Percentiles rank a stretch among this genome's conserved stretches.
These are phyloP conservation scores for Darevskia mixta DNA, from an alignment of 2,797 vertebrate genomes.

Conservation along the genomic window DNA sequence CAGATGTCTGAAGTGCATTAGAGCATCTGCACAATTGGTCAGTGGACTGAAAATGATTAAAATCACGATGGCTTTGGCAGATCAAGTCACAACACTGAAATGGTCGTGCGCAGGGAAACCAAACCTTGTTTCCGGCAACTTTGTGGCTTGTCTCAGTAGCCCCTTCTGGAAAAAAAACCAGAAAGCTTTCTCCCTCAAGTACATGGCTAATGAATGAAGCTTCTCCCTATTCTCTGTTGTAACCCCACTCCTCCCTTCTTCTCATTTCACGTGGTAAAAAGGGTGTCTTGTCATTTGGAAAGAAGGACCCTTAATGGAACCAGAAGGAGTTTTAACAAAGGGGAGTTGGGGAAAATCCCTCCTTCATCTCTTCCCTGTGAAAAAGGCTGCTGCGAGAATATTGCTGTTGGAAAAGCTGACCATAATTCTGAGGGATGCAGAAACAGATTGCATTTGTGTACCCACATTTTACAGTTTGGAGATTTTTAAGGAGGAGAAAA, in stretches of 20 bases:
- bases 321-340: neutral
- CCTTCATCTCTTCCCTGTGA: neutral
- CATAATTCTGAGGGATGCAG: neutral
- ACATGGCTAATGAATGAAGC: too few species aligned
- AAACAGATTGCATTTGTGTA: constrained; percentile 12
- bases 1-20: too few species aligned
- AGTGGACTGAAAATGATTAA: neutral
- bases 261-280: too few species aligned
- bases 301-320: neutral
- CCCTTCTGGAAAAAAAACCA: too few species aligned
- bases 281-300: too few species aligned
- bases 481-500: neutral
- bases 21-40: neutral
- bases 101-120: neutral
- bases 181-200: too few species aligned
- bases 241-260: too few species aligned
- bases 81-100: neutral
- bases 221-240: too few species aligned
- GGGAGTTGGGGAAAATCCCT: neutral
- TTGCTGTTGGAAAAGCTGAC: neutral
- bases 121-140: too few species aligned
- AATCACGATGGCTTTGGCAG: neutral
- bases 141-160: too few species aligned
- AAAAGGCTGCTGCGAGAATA: neutral
- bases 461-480: constrained; percentile 19